Evolutionary conservation across 2,888 invertebrate genomes (phyloP).

Genomic region (Tillus elongatus): DNA sequence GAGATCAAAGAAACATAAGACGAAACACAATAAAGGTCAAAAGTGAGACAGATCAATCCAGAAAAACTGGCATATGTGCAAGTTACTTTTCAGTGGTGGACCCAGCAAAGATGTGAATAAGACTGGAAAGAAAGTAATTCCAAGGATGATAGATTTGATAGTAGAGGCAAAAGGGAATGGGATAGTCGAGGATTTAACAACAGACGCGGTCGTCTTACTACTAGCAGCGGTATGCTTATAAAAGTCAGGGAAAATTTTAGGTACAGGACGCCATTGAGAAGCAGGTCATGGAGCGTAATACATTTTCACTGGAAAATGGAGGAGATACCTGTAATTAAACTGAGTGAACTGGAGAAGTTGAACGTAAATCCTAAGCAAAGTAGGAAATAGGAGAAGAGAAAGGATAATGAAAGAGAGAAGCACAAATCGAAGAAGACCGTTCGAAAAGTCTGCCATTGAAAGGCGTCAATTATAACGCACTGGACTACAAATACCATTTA

Average conservation of each 20-base stretch:
- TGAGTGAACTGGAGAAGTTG: slow-evolving; percentile 67
- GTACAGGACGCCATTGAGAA: slow-evolving; percentile 77
- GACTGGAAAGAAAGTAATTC: slow-evolving; percentile 21
- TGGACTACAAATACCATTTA: slow-evolving; percentile 55
- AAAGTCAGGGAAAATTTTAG: slow-evolving; percentile 88
- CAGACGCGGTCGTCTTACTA: slow-evolving; percentile 42
- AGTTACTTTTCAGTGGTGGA: slow-evolving; percentile 65
- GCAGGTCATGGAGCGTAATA: slow-evolving; percentile 78
- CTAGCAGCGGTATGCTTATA: slow-evolving; percentile 73
- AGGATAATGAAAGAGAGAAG: slow-evolving; percentile 21
- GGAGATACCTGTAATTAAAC: slow-evolving; percentile 72
- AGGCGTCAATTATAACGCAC: slow-evolving; percentile 58
- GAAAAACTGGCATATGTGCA: slow-evolving; percentile 92
- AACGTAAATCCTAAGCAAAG: slow-evolving; percentile 55
- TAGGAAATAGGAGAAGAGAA: slow-evolving; percentile 35
- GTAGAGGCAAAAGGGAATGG: slow-evolving; percentile 37
- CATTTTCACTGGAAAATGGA: slow-evolving; percentile 93
- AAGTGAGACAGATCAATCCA: slow-evolving; percentile 76
- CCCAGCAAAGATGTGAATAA: slow-evolving; percentile 42
- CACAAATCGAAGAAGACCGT: slow-evolving; percentile 18
- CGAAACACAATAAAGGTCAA: slow-evolving; percentile 59
- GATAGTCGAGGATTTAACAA: slow-evolving; percentile 32
- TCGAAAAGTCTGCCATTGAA: slow-evolving; percentile 19
- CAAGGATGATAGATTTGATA: slow-evolving; percentile 22
- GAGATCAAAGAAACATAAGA: slow-evolving; percentile 60